Evolutionary conservation across 2,888 invertebrate genomes (phyloP), one percentile per base, ranked within the genome.

Genomic region (Tetragonisca angustula): DNA sequence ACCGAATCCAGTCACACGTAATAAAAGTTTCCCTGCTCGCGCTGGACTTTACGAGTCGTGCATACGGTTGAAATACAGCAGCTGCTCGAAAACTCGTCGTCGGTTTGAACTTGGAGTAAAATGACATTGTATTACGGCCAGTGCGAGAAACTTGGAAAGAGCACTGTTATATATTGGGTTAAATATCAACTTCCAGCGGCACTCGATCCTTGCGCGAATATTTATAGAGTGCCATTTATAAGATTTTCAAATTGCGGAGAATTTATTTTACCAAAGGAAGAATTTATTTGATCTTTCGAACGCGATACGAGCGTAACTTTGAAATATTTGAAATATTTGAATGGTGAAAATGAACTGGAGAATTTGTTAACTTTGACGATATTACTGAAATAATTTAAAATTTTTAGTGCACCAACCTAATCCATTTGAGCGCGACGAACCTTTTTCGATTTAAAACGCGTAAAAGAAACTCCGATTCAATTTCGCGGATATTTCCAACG

Each of bases 61-160:
- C 64, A 64, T 74, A 64, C 64, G n/a, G 36, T n/a, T 74, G 64
- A 74, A 74, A 64, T 64, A 36, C 36, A 24, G 52, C 36, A 36
- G 64, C 36, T 24, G 6, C 64, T 36, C 64, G 56, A 59, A 17
- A 21, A 13, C 52, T 36, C 65, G 52, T 62, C 50, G 62, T n/a
- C 32, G 9, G 69, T 36, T 64, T 65, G 52, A 27, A 74, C 54
- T 64, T 52, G 19, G 5, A n/a, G n/a, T 19, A 43, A 64, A 65
- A 64, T 65, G n/a, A 74, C 50, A 5, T 43, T 4, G 36, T 5
- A 9, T 43, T 43, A 43, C 9, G 43, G 43, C 43, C 43, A 43
- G 43, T 9, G 49, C 4, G n/a, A 19, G 71, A 24, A 73, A 50
- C 32, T 73, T 64, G 2, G n/a, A 32, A 21, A 32, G 24, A 73